These are phyloP conservation scores for Muntiacus muntjak DNA, from an alignment of 2,113 vertebrate genomes.

Conservation along the genomic window DNA sequence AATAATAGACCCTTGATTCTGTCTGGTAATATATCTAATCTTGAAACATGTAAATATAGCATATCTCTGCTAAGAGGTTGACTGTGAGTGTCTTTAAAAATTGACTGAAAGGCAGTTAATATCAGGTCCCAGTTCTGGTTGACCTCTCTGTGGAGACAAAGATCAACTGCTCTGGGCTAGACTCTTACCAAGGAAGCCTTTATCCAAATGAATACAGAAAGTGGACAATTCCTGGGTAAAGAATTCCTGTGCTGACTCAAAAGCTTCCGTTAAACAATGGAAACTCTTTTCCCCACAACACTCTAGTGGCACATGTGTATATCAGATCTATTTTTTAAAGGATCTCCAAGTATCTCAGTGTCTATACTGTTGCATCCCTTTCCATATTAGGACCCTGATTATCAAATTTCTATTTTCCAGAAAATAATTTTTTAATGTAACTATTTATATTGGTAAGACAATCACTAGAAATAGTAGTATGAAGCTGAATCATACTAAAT, in stretches of 20 bases:
- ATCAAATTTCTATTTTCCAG: neutral
- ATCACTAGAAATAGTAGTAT: neutral
- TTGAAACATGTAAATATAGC: neutral
- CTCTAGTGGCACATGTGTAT: neutral
- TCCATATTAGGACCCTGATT: neutral
- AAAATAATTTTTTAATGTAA: neutral
- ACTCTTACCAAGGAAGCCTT: neutral
- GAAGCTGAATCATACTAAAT: neutral
- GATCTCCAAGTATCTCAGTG: neutral
- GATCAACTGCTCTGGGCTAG: neutral
- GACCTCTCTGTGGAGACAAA: neutral
- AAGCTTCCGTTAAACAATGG: neutral
- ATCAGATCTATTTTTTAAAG: neutral
- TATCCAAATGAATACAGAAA: neutral
- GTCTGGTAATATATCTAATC: slow-evolving; percentile 21
- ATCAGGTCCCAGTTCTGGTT: neutral
- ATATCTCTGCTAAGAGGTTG: neutral
- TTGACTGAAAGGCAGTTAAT: slow-evolving; percentile 9
- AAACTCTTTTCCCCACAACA: neutral
- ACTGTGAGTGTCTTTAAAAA: neutral
- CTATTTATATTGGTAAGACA: neutral
- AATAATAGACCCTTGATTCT: neutral
- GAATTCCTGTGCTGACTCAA: neutral
- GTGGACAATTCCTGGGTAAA: neutral
- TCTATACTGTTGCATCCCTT: neutral